A percentile compares a stretch with the other conserved stretches of the same genome.
These are phyloP conservation scores for Halcyon malimbica DNA, from an alignment of 2,113 vertebrate species.

Conservation along the genomic window DNA sequence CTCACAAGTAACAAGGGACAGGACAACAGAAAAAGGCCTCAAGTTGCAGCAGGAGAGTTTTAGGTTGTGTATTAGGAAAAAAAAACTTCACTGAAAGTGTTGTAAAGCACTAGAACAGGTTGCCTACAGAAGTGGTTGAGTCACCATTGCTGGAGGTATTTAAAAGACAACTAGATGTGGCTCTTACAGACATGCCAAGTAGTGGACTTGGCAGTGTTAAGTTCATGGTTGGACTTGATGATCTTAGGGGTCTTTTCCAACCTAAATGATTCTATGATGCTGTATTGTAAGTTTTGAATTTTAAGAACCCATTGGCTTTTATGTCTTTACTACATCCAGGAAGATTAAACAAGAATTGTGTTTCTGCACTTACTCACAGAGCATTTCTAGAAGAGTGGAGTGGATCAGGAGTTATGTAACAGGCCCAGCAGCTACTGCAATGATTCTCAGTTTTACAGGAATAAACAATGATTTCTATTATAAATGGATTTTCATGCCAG, in stretches of 20 bases:
- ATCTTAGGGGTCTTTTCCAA: neutral
- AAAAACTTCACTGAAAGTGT: neutral
- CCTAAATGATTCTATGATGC: neutral
- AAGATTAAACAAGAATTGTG: neutral
- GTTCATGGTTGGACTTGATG: neutral
- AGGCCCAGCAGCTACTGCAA: neutral
- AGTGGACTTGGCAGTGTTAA: neutral
- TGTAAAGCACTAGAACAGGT: neutral
- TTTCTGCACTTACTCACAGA: neutral
- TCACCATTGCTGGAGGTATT: neutral
- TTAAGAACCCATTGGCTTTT: neutral
- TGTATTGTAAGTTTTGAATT: neutral
- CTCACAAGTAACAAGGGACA: neutral
- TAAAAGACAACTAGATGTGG: neutral
- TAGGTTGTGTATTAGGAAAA: neutral
- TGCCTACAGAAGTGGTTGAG: neutral
- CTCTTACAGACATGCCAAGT: neutral
- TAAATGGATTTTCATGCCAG: neutral
- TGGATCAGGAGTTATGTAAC: rapidly evolving
- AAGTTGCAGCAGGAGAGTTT: neutral
- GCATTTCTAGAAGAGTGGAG: neutral
- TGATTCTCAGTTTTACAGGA: neutral
- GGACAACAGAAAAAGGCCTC: neutral
- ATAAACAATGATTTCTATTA: neutral
- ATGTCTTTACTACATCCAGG: neutral